phyloP scores from a whole-genome alignment of 2,888 invertebrate genomes.

The Cryptocephalus primarius region DNA sequence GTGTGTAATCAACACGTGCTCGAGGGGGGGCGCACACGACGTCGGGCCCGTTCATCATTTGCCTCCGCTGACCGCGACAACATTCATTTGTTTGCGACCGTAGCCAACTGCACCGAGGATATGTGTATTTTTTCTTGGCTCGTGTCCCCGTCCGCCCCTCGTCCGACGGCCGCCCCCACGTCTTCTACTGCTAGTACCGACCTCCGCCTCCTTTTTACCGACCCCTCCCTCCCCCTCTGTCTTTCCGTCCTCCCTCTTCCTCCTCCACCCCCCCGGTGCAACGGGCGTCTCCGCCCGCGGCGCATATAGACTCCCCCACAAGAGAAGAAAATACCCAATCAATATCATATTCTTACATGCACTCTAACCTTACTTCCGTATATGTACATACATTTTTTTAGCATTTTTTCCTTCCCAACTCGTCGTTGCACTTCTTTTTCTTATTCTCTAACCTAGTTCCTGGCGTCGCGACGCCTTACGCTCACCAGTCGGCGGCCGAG shows the following conservation, averaged over 20 bases:
- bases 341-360: slow-evolving; percentile 35
- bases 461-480: slow-evolving; percentile 31
- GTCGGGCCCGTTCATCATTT: slow-evolving; percentile 12
- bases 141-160: slow-evolving; percentile 1
- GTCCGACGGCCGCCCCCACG: background rate
- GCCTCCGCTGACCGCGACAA: slow-evolving; percentile 18
- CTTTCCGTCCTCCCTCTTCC: slow-evolving; percentile 10
- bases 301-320: slow-evolving; percentile 20
- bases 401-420: slow-evolving; percentile 27
- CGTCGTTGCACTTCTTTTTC: slow-evolving; percentile 31
- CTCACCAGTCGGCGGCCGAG: slow-evolving; percentile 32
- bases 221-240: slow-evolving; percentile 1
- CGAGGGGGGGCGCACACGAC: slow-evolving; percentile 1
- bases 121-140: slow-evolving; percentile 10
- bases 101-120: slow-evolving; percentile 16
- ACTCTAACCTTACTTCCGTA: slow-evolving; percentile 39
- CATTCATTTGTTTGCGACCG: slow-evolving; percentile 17
- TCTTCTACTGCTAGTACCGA: no score
- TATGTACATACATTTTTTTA: slow-evolving; percentile 39
- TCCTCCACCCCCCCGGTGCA: slow-evolving; percentile 7
- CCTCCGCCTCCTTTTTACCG: no score
- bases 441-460: slow-evolving; percentile 39
- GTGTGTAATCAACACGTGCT: slow-evolving; percentile 16
- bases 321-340: slow-evolving; percentile 37
- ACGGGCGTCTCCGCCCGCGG: slow-evolving; percentile 9